Conservation (phyloP, 92 coral and sea anemone genomes). For the Actinernus sp. region DNA sequence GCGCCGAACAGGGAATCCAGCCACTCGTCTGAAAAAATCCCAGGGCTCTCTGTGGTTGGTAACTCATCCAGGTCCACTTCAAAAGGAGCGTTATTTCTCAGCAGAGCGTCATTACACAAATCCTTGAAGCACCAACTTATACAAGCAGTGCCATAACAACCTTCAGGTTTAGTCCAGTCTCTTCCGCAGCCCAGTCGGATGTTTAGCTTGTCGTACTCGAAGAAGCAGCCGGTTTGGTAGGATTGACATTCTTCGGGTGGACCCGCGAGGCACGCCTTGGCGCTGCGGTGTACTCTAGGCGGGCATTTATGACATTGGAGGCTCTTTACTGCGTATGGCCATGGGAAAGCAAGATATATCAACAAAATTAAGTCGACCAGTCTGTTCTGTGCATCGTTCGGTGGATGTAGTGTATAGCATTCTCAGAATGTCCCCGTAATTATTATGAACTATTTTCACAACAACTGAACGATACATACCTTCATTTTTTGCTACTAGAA, state of each 20-base stretch:
- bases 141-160: conserved; percentile 60
- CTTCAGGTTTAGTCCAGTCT: conserved; percentile 69
- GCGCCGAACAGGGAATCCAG: conserved; percentile 10
- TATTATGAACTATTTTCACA: no score
- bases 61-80: conserved; percentile 29
- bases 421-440: no score
- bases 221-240: conserved; percentile 68
- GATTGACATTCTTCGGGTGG: conserved; percentile 58
- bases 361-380: no score
- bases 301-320: conserved; percentile 46
- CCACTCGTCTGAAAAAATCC: conserved; percentile 26
- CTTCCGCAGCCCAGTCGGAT: conserved; percentile 72
- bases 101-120: conserved; percentile 55
- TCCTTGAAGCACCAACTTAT: conserved; percentile 57
- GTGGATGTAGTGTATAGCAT: no score
- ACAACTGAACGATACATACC: no score
- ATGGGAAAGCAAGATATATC: no score
- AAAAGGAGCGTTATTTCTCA: conserved; percentile 29
- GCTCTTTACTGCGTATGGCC: neutral
- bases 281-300: conserved; percentile 32
- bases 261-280: conserved; percentile 58
- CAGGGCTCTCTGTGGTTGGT: conserved; percentile 25
- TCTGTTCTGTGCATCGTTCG: no score
- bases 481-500: no score
- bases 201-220: conserved; percentile 47